Evolutionary conservation across 2,113 vertebrate species (phyloP).

Genomic region (Phasianus colchicus): DNA sequence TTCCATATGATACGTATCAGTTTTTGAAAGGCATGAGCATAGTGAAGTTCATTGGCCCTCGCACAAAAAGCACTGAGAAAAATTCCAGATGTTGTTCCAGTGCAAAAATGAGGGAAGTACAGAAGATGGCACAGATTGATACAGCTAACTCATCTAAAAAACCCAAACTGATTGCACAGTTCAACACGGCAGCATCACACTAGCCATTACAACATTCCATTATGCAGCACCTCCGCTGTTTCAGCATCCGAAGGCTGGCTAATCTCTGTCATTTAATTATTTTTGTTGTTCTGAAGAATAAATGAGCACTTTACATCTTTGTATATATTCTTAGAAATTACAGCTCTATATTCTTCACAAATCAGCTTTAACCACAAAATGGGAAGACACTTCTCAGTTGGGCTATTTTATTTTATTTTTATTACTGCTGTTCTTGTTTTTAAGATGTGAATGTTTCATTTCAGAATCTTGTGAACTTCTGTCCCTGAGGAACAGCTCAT

Average conservation of each 20-base stretch:
- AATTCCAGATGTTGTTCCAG: neutral
- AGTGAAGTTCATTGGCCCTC: neutral
- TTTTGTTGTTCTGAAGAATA: neutral
- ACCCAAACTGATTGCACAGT: neutral
- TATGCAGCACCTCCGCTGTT: neutral
- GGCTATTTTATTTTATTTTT: neutral
- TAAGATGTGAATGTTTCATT: neutral
- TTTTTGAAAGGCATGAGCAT: neutral
- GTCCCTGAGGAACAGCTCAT: neutral
- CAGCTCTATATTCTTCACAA: neutral
- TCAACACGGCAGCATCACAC: neutral
- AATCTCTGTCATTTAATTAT: neutral
- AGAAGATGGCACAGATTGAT: neutral
- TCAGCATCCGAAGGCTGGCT: neutral
- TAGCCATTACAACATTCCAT: rapidly evolving
- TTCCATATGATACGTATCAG: neutral
- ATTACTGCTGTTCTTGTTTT: neutral
- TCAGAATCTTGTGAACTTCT: neutral
- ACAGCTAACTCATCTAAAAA: neutral
- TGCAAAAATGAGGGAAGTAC: neutral
- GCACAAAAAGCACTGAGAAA: neutral
- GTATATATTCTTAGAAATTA: neutral
- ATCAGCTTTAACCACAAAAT: neutral
- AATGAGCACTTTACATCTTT: neutral
- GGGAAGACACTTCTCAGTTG: neutral